Evolutionary conservation across 2,113 vertebrate genomes (phyloP).

Genomic region (Puma concolor): DNA sequence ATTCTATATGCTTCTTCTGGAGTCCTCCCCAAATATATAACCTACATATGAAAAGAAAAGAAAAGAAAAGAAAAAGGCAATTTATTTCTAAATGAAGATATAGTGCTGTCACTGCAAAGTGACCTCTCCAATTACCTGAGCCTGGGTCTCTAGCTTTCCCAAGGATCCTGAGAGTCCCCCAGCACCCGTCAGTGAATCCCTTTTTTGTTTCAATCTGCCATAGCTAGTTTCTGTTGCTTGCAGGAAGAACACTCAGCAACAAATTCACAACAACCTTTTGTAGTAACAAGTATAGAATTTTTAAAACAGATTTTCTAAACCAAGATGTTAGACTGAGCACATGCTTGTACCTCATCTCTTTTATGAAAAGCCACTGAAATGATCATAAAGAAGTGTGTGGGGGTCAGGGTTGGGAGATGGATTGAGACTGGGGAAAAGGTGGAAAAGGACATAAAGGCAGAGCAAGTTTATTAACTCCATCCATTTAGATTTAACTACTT

Average conservation of each 20-base stretch:
- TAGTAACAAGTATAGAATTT: neutral
- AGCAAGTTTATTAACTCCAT: neutral
- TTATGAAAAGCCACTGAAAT: neutral
- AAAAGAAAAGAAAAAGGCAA: slow-evolving; percentile 69
- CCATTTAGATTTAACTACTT: neutral
- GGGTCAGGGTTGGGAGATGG: accelerated
- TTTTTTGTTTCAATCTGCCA: neutral
- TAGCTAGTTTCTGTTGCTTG: neutral
- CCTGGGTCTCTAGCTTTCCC: neutral
- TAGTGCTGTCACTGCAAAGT: neutral
- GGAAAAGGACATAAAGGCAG: neutral
- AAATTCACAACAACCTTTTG: neutral
- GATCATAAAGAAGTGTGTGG: neutral
- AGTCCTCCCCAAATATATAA: slow-evolving; percentile 94
- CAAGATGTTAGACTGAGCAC: neutral
- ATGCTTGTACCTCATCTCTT: neutral
- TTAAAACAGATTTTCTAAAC: neutral
- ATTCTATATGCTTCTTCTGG: slow-evolving; percentile 94
- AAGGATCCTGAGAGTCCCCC: neutral
- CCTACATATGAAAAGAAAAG: slow-evolving; percentile 86
- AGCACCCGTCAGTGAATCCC: neutral
- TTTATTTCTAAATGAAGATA: slow-evolving; percentile 63
- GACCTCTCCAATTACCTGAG: neutral
- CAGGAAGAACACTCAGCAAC: neutral
- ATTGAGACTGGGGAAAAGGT: neutral